Percentiles rank a stretch among this genome's conserved stretches.
Conservation (phyloP, 2,797 vertebrate genomes). For the Scolopax bukidnonensis region DNA sequence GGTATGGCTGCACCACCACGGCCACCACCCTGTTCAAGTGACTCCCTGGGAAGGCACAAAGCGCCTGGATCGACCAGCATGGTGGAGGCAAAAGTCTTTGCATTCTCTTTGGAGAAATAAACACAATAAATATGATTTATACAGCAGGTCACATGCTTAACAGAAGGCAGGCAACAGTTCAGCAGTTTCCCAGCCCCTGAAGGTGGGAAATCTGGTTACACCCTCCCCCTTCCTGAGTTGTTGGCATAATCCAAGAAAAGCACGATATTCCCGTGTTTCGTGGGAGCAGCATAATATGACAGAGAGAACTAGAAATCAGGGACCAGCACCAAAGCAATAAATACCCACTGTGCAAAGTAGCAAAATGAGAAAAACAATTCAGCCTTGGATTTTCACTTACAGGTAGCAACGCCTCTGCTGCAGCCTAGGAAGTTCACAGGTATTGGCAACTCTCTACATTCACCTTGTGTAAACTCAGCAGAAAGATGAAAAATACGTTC, state of each 20-base stretch:
- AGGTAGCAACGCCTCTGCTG: neutral
- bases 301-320: neutral
- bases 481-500: neutral
- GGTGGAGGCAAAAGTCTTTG: neutral
- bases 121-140: neutral
- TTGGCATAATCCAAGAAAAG: neutral
- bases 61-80: neutral
- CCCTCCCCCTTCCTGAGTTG: neutral
- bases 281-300: neutral
- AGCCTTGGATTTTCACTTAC: constrained; percentile 3
- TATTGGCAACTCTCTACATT: neutral
- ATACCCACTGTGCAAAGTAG: constrained; percentile 21
- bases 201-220: constrained; percentile 28
- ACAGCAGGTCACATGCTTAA: neutral
- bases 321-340: neutral
- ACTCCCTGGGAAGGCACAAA: neutral
- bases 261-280: neutral
- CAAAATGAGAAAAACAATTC: neutral
- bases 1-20: neutral
- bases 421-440: neutral
- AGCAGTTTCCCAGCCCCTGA: neutral
- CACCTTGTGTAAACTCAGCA: constrained; percentile 16
- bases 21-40: neutral
- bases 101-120: neutral
- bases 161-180: neutral